Percentiles rank a stretch among this genome's conserved stretches.
Conservation (phyloP, 2,113 vertebrate genomes). For the Catharus fuscescens region DNA sequence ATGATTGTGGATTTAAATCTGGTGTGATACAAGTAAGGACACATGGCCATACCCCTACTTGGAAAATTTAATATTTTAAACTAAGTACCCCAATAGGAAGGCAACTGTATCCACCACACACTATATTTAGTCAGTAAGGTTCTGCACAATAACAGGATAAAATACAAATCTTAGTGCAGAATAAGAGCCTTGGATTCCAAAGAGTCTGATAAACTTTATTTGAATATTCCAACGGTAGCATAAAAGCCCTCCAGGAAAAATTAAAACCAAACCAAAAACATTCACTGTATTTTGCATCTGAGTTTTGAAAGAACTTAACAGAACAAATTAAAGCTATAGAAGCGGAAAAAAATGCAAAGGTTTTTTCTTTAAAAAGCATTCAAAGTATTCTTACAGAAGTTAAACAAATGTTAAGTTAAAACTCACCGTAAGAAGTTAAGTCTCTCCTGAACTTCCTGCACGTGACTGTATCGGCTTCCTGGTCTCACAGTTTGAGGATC, state of each 20-base stretch:
- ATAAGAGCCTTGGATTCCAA: background rate
- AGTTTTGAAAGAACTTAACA: background rate
- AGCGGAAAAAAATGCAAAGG: background rate
- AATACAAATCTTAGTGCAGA: background rate
- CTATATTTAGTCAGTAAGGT: background rate
- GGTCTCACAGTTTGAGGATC: constrained; percentile 97
- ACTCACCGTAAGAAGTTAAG: constrained; percentile 96
- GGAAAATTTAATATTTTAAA: background rate
- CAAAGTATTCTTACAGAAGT: background rate
- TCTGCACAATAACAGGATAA: background rate
- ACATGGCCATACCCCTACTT: background rate
- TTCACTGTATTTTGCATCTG: background rate
- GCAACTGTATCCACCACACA: background rate
- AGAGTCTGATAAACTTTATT: background rate
- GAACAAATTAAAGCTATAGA: background rate
- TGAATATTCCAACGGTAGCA: background rate
- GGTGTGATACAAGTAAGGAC: background rate
- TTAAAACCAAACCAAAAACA: accelerated
- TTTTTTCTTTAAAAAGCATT: background rate
- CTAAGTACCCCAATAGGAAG: background rate
- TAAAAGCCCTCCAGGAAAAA: background rate
- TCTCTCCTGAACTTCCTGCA: constrained; percentile 97
- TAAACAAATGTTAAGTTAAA: background rate
- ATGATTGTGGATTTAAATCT: background rate
- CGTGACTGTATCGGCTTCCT: constrained; percentile 97